Base-by-base conservation (phyloP, 2,113 vertebrate genomes). In the Prunella fulvescens region DNA sequence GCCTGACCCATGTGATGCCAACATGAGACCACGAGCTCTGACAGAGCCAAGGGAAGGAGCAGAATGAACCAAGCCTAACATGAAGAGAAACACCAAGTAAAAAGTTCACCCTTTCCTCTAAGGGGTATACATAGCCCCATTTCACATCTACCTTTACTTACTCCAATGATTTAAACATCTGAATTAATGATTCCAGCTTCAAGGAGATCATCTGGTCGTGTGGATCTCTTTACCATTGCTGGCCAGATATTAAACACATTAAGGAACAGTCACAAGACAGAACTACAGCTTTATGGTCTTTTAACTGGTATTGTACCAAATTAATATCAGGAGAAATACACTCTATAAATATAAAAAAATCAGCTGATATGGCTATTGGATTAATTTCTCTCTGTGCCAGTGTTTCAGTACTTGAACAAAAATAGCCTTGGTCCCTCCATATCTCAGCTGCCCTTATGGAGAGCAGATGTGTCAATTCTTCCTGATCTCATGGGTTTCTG, bases 101-200 rank as follows among this genome's bases (percentile, higher is more conserved):
- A 35, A 58, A 56, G 26, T 19, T 45, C 33, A 81, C 3, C 26
- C n/a, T 26, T 44, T 26, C n/a, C 42, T 61, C 19, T 39, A 42
- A 37, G 66, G 39, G 14, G 17, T 51, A 19, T 5, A n/a, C 28
- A 74, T 35, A 83, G 86, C n/a, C 53, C 57, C 61, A 73, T 81
- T 78, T 82, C 61, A 69, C 47, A 79, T 69, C 82, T 73, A 80
- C 62, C 33, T 92, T 80, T 71, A 61, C 56, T 62, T 88, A 37
- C 73, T 60, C 60, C 80, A 51, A 91, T 45, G 39, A 80, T 76
- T 91, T 88, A 14, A 74, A 57, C 48, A 47, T 44, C 67, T 87
- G 81, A 96, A 95, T 90, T 78, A 81, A 66, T 51, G 44, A 91
- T 51, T 96, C 80, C 79, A 48, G 44, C 78, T 94, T 53, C 78